phyloP scores from a whole-genome alignment of 2,113 vertebrate genomes.

The Megaleporinus macrocephalus region DNA sequence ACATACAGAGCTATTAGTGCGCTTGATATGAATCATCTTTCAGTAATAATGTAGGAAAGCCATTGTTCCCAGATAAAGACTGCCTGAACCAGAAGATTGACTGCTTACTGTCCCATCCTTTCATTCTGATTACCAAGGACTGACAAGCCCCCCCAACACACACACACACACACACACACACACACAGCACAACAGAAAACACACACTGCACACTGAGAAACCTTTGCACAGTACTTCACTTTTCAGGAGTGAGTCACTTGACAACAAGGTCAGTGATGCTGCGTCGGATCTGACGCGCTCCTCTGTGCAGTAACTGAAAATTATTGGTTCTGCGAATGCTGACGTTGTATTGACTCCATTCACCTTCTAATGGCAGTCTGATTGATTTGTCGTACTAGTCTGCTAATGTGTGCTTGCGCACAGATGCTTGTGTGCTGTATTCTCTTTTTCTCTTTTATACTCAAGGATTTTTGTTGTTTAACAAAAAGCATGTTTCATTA shows the following conservation, averaged over 20 bases:
- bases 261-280: conserved; percentile 33
- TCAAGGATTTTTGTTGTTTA: too few species aligned
- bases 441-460: too few species aligned
- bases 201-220: neutral
- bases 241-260: conserved; percentile 41
- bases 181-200: too few species aligned
- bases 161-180: neutral
- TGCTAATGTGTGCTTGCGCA: neutral
- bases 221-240: conserved; percentile 20
- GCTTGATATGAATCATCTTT: neutral
- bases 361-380: conserved; percentile 12
- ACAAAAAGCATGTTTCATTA: too few species aligned
- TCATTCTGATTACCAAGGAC: conserved; percentile 7
- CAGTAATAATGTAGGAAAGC: neutral
- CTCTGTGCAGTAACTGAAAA: conserved; percentile 30
- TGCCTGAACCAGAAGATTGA: neutral
- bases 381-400: conserved; percentile 23
- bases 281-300: conserved; percentile 3
- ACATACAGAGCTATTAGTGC: neutral
- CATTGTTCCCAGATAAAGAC: neutral
- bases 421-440: neutral
- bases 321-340: conserved; percentile 33
- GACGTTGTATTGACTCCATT: conserved; percentile 20
- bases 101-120: neutral
- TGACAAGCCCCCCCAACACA: neutral